Evolutionary conservation across 2,113 vertebrate species (phyloP), one percentile per base, ranked within the genome.

Genomic region (Datnioides undecimradiatus): DNA sequence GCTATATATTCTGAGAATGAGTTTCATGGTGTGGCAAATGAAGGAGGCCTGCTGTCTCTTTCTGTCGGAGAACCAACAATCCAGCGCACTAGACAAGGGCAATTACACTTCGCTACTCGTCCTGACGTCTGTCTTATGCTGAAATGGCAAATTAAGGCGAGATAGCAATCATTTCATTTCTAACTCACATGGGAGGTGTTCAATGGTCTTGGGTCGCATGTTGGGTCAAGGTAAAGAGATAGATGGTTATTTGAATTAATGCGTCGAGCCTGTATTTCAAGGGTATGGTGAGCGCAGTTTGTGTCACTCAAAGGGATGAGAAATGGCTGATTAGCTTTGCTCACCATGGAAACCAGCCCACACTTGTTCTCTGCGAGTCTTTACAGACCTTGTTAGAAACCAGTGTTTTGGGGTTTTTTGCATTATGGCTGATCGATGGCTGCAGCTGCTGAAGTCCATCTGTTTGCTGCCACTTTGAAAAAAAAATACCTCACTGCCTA

Each of bases 301-400:
- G 34, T 74, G 70, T 80, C 88, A 74, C 67, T 88, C 68, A 77
- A 21, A 31, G 14, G 55, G 48, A 78, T 78, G 68, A 84, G 73
- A 71, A 85, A 81, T 36, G 49, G 72, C 73, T 86, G 77, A 83
- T 90, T 83, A 69, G 67, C 68, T 66, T 25, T 4, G 55, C 52
- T 90, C 84, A 65, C 87, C 85, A 90, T 88, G 83, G 88, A 85
- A 91, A 90, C 83, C 62, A 55, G 34, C 73, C 76, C 68, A 75
- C 86, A 62, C 71, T 57, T 57, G 52, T 65, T 70, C 41, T 65
- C 36, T 57, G 36, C 17, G 21, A 62, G 38, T 51, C 60, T 80
- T 57, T 57, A 55, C 76, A 34, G 62, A 54, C 29, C 58, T 41
- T 29, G 46, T 57, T 68, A 66, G 41, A 43, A 58, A 68, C 36